Evolutionary conservation across 2,888 invertebrate genomes (phyloP), one percentile per base, ranked within the genome.

Genomic region (Lysandra coridon): DNA sequence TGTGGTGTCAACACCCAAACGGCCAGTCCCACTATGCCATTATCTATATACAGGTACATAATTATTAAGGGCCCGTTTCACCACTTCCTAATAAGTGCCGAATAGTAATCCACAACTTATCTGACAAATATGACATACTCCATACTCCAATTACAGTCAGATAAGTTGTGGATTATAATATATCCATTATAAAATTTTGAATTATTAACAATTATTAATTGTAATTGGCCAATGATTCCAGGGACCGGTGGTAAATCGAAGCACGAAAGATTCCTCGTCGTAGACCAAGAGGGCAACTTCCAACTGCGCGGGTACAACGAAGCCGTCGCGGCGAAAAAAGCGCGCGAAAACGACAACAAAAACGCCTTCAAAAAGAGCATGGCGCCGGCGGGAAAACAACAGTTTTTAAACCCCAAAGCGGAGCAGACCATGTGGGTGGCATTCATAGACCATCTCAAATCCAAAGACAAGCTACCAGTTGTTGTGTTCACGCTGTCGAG

Each of bases 21-120:
- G 99, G 79, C 99, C 99, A 0, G 98, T 99, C 0, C 99, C 99
- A 0, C 93, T 99, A 73, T 97, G 99, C 87, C 99, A 99, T 91
- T 98, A 97, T 89, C 94, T 99, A 0, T 99, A 99, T 85, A 98
- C 98, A 23, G 97, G 97, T 86, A 81, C 30, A 64, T 23, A 6
- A 17, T 62, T 62, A 44, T 62, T 62, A 44, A 44, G 44, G 44
- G 44, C 44, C 44, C 23, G 53, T 53, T 53, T 53, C 14, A 44
- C 44, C 44, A 44, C 7, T 10, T 44, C 44, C 44, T 44, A 10
- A 44, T 44, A 44, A 44, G 44, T 44, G 44, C 44, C 44, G 44
- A 10, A 44, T 44, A 44, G 44, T 7, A 44, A 10, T 44, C 7
- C 10, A 44, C 10, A 44, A 44, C 10, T 44, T 44, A 44, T 44